Base-by-base conservation (phyloP, 2,888 invertebrate species). In the Caenorhabditis zanzibari region DNA sequence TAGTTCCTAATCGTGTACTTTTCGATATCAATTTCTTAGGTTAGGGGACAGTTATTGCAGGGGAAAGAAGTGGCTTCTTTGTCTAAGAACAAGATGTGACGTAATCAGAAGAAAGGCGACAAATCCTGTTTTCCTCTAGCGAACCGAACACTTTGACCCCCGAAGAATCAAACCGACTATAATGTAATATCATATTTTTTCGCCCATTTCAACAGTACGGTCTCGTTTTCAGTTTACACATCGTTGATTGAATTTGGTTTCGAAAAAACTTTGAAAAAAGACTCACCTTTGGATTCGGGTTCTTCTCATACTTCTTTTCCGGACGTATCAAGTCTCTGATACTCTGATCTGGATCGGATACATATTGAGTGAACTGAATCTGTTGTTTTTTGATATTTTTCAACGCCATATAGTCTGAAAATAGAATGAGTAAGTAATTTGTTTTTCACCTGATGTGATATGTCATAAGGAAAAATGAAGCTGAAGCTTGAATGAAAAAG, bases 281-380 rank as follows among this genome's bases (percentile, higher is more conserved):
- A 71, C 74, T 52, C 16, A 68, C 84, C 72, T 81, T 84, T 10
- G 80, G 72, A 61, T 79, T 83, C 22, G 77, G 83, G 28, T 84
- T 83, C 68, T 79, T 83, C 32, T 79, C 83, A 74, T 84, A 85
- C 28, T 73, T 85, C 54, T 81, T 85, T 16, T 81, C 85, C 5
- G 83, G 72, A 22, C 77, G 52, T 64, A 85, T 73, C 66, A 85
- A 74, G 41, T 74, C 79, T 59, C 75, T 56, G 59, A 85, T 85
- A 63, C 81, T 84, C 49, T 81, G 54, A 35, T 81, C 72, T 6
- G 85, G 69, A 56, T 85, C 83, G 24, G 54, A 26, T 35, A 77
- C 72, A 69, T 81, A 84, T 19, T 79, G 77, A 38, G 64, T 81
- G 63, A 81, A 80, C 54, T 63, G 41, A 44, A 84, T 76, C 54